Evolutionary conservation across 1,140 invertebrate species (phyloP).

Genomic region (Paraescarpia echinospica): DNA sequence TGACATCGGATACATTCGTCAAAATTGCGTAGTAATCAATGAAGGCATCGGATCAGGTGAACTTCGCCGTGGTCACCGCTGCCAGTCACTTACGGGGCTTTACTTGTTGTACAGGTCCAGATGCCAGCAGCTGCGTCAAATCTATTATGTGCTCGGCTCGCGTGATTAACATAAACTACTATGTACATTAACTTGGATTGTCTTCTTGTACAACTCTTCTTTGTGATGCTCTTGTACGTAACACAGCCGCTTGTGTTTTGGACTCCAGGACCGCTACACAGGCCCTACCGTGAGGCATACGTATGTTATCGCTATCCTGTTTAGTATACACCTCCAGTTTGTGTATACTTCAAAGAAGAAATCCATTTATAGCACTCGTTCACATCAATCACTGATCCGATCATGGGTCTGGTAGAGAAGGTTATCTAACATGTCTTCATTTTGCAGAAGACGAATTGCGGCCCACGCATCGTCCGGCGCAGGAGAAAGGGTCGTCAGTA

Average conservation of each 20-base stretch:
- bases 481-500: neutral
- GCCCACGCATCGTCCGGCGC: neutral
- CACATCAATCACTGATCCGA: neutral
- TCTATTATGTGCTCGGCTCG: neutral
- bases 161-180: neutral
- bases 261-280: too few relatives aligned
- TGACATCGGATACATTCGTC: neutral
- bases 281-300: too few relatives aligned
- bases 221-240: neutral
- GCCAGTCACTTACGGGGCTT: neutral
- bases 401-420: neutral
- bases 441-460: neutral
- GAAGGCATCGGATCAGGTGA: neutral
- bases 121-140: neutral
- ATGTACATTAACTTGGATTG: neutral
- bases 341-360: neutral
- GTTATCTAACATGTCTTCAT: neutral
- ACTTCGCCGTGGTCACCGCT: neutral
- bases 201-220: neutral
- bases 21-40: neutral
- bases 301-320: neutral
- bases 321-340: neutral
- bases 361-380: neutral
- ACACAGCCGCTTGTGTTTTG: neutral
- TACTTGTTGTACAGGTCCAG: neutral